These are phyloP conservation scores for Calosoma granatense DNA, from an alignment of 1,140 invertebrate genomes.

Conservation along the genomic window DNA sequence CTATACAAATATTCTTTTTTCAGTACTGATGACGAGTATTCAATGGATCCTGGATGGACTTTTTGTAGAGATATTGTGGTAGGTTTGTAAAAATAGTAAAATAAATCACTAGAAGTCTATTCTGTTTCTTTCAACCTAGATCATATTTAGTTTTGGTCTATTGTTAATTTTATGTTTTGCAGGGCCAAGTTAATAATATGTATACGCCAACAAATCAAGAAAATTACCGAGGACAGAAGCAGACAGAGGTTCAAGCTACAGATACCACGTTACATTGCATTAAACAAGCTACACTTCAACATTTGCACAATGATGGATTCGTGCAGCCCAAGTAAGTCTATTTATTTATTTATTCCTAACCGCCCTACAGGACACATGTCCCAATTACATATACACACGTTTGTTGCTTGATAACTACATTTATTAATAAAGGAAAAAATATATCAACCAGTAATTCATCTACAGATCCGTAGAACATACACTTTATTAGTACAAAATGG, in stretches of 20 bases:
- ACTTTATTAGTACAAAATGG: neutral
- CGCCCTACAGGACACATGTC: no score
- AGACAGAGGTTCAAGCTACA: no score
- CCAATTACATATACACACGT: no score
- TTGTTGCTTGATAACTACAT: neutral
- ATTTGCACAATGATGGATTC: constrained; percentile 38
- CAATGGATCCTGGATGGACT: constrained; percentile 50
- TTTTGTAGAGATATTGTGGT: constrained; percentile 58
- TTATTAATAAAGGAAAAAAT: neutral
- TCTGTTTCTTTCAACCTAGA: no score
- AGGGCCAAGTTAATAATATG: constrained; percentile 42
- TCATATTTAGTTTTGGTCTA: neutral
- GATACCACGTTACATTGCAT: constrained; percentile 32
- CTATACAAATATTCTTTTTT: constrained; percentile 18
- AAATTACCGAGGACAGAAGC: constrained; percentile 17
- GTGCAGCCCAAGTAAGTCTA: constrained; percentile 13
- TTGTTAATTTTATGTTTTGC: constrained; percentile 12
- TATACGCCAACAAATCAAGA: constrained; percentile 27
- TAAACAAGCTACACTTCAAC: constrained; percentile 39
- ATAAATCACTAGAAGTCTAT: neutral
- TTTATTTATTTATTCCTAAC: neutral
- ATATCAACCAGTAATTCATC: constrained; percentile 11
- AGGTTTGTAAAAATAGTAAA: constrained; percentile 16
- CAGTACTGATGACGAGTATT: constrained; percentile 36
- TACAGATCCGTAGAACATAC: neutral